A percentile compares a stretch with the other conserved stretches of the same genome.
Conservation (phyloP, 1,140 invertebrate species). For the Saccostrea echinata region DNA sequence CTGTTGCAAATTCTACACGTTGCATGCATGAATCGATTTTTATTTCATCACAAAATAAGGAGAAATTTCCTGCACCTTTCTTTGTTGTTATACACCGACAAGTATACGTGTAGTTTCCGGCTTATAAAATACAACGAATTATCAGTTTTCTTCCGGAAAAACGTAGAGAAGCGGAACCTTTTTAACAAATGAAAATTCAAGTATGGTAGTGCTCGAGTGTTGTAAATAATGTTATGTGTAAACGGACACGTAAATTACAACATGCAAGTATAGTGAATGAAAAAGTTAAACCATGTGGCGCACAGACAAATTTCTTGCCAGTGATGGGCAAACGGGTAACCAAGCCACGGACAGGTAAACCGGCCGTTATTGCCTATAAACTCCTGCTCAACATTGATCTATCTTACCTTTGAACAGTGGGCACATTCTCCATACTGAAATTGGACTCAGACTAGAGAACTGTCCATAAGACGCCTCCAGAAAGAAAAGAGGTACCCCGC, state of each 20-base stretch:
- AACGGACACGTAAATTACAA: no score
- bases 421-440: constrained; percentile 72
- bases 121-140: background rate
- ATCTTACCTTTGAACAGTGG: constrained; percentile 77
- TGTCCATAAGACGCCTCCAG: constrained; percentile 89
- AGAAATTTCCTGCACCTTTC: no score
- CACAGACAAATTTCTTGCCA: no score
- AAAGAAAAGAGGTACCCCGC: constrained; percentile 87
- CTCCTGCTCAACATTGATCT: no score
- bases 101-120: background rate
- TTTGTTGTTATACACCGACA: background rate
- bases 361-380: no score
- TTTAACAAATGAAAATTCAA: background rate
- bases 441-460: constrained; percentile 80
- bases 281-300: no score
- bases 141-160: constrained; percentile 10
- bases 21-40: background rate
- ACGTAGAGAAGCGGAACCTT: background rate
- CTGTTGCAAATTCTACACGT: background rate
- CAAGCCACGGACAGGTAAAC: no score
- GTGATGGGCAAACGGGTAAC: no score
- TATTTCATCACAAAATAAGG: background rate
- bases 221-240: no score
- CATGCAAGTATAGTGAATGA: no score
- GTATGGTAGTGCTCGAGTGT: background rate